Evolutionary conservation across 2,888 invertebrate species (phyloP).

Genomic region (Acanthosoma haemorrhoidale): DNA sequence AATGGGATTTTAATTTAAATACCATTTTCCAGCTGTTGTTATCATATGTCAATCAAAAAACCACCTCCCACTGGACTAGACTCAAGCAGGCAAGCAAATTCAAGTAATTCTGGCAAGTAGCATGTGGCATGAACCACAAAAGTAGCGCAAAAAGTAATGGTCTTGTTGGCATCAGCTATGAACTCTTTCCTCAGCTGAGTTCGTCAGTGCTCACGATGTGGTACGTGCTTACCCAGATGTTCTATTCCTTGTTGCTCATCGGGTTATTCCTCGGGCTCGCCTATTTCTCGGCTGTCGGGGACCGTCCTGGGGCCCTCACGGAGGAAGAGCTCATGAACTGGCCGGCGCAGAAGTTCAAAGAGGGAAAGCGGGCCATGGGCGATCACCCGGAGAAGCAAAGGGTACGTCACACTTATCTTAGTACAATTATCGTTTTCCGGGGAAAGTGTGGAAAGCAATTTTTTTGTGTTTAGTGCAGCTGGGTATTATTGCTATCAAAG

Average conservation of each 20-base stretch:
- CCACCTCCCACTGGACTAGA: background rate
- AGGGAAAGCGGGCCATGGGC: background rate
- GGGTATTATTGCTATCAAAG: too few species aligned
- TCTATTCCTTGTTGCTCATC: background rate
- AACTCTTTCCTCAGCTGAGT: too few species aligned
- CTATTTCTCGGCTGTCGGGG: background rate
- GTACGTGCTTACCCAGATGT: background rate
- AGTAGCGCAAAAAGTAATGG: background rate
- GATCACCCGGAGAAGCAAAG: background rate
- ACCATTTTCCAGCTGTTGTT: too few species aligned
- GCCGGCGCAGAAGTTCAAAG: background rate
- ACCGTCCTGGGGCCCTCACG: background rate
- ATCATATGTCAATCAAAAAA: background rate
- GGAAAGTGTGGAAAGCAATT: too few species aligned
- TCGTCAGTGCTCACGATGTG: background rate
- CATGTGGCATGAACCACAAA: background rate
- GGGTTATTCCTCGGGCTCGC: background rate
- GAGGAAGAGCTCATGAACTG: background rate
- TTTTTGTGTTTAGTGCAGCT: too few species aligned
- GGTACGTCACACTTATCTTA: too few species aligned
- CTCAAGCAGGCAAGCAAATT: background rate
- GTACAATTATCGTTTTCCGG: too few species aligned
- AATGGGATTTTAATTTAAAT: too few species aligned
- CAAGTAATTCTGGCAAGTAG: background rate
- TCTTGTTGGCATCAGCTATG: background rate